These are phyloP conservation scores for Nomada fucata DNA, from an alignment of 2,888 invertebrate species.

Conservation along the genomic window DNA sequence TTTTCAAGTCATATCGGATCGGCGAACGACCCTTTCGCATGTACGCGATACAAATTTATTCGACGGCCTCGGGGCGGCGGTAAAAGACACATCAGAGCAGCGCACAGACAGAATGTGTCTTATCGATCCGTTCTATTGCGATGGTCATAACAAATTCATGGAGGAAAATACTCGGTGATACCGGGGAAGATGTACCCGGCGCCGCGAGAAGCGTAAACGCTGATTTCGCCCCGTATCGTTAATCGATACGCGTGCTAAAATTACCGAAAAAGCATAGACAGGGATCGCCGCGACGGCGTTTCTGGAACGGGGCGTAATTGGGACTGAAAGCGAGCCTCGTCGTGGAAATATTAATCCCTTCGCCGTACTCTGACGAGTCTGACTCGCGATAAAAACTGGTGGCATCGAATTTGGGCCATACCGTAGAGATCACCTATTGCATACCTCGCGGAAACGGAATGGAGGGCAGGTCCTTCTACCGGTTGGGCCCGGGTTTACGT, in stretches of 20 bases:
- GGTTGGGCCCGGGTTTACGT: no score
- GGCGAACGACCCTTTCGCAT: conserved; percentile 21
- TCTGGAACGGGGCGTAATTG: background rate
- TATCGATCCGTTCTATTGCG: conserved; percentile 62
- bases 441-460: no score
- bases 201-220: conserved; percentile 5
- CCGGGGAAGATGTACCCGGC: conserved; percentile 5
- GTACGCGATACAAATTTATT: conserved; percentile 52
- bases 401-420: no score
- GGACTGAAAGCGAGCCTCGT: background rate
- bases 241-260: conserved; percentile 31
- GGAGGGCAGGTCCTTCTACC: no score
- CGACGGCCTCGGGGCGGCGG: conserved; percentile 34
- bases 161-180: conserved; percentile 43
- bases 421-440: no score
- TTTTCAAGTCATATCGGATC: conserved; percentile 23
- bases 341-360: no score
- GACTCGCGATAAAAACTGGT: no score
- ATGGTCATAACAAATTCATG: conserved; percentile 61
- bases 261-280: background rate
- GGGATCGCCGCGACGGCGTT: background rate
- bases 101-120: conserved; percentile 50
- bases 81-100: conserved; percentile 51
- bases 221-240: conserved; percentile 25
- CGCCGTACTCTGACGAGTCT: no score